Evolutionary conservation across 2,113 vertebrate species (phyloP).

Genomic region (Promerops cafer): DNA sequence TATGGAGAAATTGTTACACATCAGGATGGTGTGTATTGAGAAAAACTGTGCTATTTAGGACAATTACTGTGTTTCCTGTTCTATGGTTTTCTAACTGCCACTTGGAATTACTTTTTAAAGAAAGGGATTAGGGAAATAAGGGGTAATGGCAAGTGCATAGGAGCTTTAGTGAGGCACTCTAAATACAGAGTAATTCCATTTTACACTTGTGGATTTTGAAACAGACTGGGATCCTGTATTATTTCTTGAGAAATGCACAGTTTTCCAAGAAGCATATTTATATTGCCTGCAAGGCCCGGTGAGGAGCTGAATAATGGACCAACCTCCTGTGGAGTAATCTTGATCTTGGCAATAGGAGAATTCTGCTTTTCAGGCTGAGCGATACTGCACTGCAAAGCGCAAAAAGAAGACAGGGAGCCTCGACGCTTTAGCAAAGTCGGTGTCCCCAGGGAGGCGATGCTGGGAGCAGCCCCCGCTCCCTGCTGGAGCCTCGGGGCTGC

Average conservation of each 20-base stretch:
- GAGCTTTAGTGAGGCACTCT: neutral
- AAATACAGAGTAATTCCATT: neutral
- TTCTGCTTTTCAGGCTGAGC: neutral
- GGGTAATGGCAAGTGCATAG: neutral
- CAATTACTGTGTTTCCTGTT: neutral
- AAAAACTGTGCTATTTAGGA: neutral
- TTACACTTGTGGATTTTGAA: neutral
- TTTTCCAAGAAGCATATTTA: neutral
- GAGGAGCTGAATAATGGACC: neutral
- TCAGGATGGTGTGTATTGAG: neutral
- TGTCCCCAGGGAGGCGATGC: accelerated
- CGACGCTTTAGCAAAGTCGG: accelerated
- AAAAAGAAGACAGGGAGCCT: neutral
- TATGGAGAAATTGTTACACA: neutral
- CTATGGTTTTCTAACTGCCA: neutral
- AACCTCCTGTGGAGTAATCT: neutral
- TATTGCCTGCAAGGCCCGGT: too few species aligned
- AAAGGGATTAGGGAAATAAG: neutral
- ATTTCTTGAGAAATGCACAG: neutral
- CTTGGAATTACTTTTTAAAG: neutral
- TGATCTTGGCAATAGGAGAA: neutral
- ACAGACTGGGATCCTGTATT: neutral
- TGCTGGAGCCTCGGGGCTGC: neutral
- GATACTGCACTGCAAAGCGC: neutral
- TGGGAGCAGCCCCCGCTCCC: neutral